Conservation (phyloP, 2,797 vertebrate species). For the Clarias fuscus region DNA sequence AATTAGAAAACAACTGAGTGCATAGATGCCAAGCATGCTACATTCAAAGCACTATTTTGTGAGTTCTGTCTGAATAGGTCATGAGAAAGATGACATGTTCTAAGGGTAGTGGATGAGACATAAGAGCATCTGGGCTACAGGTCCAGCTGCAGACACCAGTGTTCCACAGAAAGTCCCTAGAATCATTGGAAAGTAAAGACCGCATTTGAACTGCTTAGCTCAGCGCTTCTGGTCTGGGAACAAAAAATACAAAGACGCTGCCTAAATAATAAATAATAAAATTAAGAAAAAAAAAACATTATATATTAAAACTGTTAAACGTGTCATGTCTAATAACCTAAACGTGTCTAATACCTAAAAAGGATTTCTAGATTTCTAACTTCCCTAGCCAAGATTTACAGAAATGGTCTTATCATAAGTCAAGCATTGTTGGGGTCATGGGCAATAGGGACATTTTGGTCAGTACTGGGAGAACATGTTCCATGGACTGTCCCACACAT, state of each 20-base stretch:
- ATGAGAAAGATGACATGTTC: constrained; percentile 46
- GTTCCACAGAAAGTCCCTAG: constrained; percentile 22
- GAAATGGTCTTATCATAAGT: constrained; percentile 51
- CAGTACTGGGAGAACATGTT: constrained; percentile 55
- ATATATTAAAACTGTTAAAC: constrained; percentile 44
- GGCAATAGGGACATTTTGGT: constrained; percentile 44
- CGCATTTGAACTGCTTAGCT: constrained; percentile 12
- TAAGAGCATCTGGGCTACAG: constrained; percentile 32
- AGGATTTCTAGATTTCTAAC: constrained; percentile 29
- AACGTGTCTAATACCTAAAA: constrained; percentile 25
- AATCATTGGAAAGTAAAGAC: constrained; percentile 22
- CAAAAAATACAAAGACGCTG: constrained; percentile 4
- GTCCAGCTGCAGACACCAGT: constrained; percentile 27
- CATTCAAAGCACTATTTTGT: constrained; percentile 24
- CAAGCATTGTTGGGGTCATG: not conserved
- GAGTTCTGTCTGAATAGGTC: constrained; percentile 54
- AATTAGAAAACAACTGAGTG: constrained; percentile 18
- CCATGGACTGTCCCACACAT: constrained; percentile 50
- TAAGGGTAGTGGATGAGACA: constrained; percentile 16
- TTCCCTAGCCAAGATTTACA: constrained; percentile 38
- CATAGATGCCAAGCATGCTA: constrained; percentile 30
- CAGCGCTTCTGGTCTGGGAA: constrained; percentile 24
- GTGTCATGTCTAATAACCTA: constrained; percentile 27
- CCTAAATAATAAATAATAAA: not conserved
- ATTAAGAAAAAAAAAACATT: too few species aligned